These are phyloP conservation scores for Lagodon rhomboides DNA, from an alignment of 2,797 vertebrate genomes.

Conservation along the genomic window DNA sequence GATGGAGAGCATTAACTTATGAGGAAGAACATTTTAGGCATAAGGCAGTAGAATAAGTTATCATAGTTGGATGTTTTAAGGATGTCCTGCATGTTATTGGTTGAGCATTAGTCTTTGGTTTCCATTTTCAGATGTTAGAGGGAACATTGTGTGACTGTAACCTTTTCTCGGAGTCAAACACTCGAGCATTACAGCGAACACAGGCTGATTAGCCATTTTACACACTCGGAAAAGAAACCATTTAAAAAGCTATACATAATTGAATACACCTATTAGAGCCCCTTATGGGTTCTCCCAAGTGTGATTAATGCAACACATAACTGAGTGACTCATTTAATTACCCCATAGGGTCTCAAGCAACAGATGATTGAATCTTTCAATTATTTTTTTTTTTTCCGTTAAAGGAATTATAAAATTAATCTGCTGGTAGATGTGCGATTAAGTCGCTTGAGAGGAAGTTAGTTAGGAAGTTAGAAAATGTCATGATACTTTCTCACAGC, in stretches of 20 bases:
- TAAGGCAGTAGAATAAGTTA: no score
- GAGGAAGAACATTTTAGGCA: no score
- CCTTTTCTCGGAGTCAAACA: conserved; percentile 18
- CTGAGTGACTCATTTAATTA: conserved; percentile 74
- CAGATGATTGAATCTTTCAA: conserved; percentile 62
- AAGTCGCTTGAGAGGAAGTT: conserved; percentile 6
- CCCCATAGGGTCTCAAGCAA: conserved; percentile 45
- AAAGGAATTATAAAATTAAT: conserved; percentile 59
- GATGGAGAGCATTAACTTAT: not conserved
- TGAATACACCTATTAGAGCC: conserved; percentile 65
- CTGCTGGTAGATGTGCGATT: conserved; percentile 21
- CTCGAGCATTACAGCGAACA: conserved; percentile 3
- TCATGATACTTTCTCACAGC: conserved; percentile 26
- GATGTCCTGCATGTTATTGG: conserved; percentile 3
- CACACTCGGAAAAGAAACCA: conserved; percentile 26
- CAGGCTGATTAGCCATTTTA: conserved; percentile 24
- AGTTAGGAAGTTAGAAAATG: conserved; percentile 37
- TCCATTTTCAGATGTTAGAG: conserved; percentile 1
- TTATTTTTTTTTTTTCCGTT: conserved; percentile 41
- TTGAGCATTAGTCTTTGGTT: conserved; percentile 5
- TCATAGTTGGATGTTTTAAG: not conserved
- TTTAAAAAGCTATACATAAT: conserved; percentile 68
- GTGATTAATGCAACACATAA: conserved; percentile 73
- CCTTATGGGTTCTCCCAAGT: conserved; percentile 56
- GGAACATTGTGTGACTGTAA: not conserved